Base-by-base conservation (phyloP, 2,113 vertebrate genomes). In the Tychaedon coryphoeus region DNA sequence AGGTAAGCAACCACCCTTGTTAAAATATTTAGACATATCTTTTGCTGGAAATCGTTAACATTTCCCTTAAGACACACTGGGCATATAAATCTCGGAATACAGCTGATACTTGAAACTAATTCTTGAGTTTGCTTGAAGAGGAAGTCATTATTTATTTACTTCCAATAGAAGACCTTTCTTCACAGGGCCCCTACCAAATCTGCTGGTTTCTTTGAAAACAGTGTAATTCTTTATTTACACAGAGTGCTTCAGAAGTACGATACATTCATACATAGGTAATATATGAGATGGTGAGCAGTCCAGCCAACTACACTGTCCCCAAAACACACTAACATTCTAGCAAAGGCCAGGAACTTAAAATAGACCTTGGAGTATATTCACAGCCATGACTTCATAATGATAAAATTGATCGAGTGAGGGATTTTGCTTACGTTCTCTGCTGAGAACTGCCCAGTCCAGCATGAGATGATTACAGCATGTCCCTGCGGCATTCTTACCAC, bases 1-100 rank as follows among this genome's bases (percentile, higher is more conserved):
- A 70, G 45, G 60, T 54, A 90, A 73, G 56, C 4, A 8, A 85
- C 36, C 51, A 54, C 74, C 74, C 10, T 73, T 91, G 26, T 81
- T 88, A 88, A 90, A 92, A 92, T 92, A 95, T 80, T 83, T 80
- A 88, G 26, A 69, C 8, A 22, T 42, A 77, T 1, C 3, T 82
- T 95, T 88, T 94, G 69, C 72, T 87, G 92, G 86, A 90, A 92
- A 90, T 77, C 8, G 1, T 88, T 84, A 90, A 34, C 33, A 90
- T 81, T 81, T 90, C 83, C 71, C 51, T 69, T 77, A 81, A 90
- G 77, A 74, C 61, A 69, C 5, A 29, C 9, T 23, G 14, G 28
- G 7, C 34, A 53, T 17, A 77, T 65, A 81, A 84, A 73, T 70
- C 54, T 81, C 61, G 74, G 61, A 61, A 61, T 14, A 82, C 20